Conservation (phyloP, 2,888 invertebrate species). For the Patella pellucida region DNA sequence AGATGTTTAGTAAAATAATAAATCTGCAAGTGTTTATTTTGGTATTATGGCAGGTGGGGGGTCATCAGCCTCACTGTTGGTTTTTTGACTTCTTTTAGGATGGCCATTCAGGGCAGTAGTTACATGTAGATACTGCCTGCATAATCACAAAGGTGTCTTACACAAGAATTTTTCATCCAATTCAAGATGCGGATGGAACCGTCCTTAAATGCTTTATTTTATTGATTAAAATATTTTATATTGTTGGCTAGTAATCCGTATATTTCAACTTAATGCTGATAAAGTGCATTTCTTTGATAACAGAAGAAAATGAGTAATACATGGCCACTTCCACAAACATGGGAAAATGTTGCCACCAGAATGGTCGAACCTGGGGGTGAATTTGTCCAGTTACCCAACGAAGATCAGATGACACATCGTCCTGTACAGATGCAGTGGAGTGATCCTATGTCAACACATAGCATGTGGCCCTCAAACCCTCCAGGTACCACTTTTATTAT, state of each 20-base stretch:
- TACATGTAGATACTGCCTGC: no score
- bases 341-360: constrained; percentile 18
- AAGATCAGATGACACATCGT: constrained; percentile 40
- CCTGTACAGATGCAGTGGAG: constrained; percentile 65
- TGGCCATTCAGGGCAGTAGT: no score
- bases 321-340: constrained; percentile 38
- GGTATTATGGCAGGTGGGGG: no score
- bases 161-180: neutral
- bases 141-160: neutral
- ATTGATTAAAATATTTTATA: neutral
- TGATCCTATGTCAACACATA: constrained; percentile 58
- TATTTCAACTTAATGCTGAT: neutral
- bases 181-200: constrained; percentile 15
- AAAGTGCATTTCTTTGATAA: constrained; percentile 15
- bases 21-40: no score
- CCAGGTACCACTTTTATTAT: constrained; percentile 2
- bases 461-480: constrained; percentile 46
- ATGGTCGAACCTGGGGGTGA: constrained; percentile 24
- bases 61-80: no score
- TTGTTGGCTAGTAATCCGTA: neutral
- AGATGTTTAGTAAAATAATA: no score
- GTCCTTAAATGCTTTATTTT: neutral
- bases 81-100: no score
- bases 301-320: constrained; percentile 32
- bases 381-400: constrained; percentile 39